phyloP scores from a whole-genome alignment of 2,888 invertebrate genomes.

The Desoria tigrina region DNA sequence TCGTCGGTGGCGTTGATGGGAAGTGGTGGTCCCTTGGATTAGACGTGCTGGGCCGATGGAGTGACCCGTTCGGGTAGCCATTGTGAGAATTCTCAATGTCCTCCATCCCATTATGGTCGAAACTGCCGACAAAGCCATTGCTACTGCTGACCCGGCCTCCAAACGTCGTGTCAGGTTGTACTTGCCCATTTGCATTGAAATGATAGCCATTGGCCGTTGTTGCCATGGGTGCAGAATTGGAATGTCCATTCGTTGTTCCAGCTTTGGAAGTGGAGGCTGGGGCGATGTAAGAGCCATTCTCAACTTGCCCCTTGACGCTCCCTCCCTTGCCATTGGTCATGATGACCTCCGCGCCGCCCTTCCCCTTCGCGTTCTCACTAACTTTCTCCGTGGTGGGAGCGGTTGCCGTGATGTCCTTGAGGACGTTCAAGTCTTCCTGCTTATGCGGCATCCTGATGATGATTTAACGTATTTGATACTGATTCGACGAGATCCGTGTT shows the following conservation, averaged over 20 bases:
- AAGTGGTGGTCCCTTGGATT: neutral
- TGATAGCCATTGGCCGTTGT: too few relatives aligned
- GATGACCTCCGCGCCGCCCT: neutral
- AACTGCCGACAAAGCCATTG: too few relatives aligned
- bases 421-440: neutral
- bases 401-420: neutral
- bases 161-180: too few relatives aligned
- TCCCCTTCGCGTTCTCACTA: neutral
- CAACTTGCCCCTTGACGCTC: too few relatives aligned
- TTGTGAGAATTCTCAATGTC: neutral
- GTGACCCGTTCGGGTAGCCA: neutral
- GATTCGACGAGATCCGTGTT: too few relatives aligned
- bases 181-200: too few relatives aligned
- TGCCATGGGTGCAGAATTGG: too few relatives aligned
- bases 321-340: neutral
- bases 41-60: neutral
- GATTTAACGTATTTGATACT: too few relatives aligned
- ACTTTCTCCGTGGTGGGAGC: neutral
- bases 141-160: too few relatives aligned
- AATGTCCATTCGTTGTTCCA: too few relatives aligned
- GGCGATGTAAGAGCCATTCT: constrained; percentile 1
- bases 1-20: too few relatives aligned
- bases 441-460: constrained; percentile 1
- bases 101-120: neutral
- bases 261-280: neutral